Percentiles rank a stretch among this genome's conserved stretches.
phyloP scores from a whole-genome alignment of 2,888 invertebrate genomes.

The Brachypalpus laphriformis region DNA sequence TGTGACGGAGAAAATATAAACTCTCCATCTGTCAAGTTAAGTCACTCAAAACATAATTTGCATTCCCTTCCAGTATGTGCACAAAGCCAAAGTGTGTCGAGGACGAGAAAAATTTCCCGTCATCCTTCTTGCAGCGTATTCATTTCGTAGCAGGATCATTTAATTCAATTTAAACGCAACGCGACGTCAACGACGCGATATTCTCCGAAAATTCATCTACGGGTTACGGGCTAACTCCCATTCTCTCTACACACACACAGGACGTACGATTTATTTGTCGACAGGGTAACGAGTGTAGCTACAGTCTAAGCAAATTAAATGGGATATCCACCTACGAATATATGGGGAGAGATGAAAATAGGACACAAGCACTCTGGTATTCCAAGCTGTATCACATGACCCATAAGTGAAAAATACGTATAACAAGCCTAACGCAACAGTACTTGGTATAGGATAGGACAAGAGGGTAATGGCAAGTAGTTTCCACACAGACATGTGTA shows the following conservation, averaged over 20 bases:
- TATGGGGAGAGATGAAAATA: too few species aligned
- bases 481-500: background rate
- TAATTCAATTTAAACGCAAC: slow-evolving; percentile 44
- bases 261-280: slow-evolving; percentile 17
- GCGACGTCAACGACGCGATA: background rate
- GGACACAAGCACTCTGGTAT: too few species aligned
- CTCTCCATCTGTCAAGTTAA: slow-evolving; percentile 12
- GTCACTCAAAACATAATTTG: slow-evolving; percentile 39
- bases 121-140: slow-evolving; percentile 10
- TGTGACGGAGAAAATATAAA: background rate
- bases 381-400: slow-evolving; percentile 1
- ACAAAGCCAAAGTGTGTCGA: background rate
- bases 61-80: slow-evolving; percentile 23
- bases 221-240: background rate
- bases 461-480: background rate
- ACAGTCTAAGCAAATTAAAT: background rate
- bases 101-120: background rate
- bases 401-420: background rate
- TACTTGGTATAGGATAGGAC: background rate
- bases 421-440: background rate
- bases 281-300: background rate
- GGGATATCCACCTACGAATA: background rate
- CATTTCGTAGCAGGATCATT: slow-evolving; percentile 41
- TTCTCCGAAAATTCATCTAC: slow-evolving; percentile 4
- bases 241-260: background rate